Base-by-base conservation (phyloP, 2,113 vertebrate genomes). In the Nothobranchius furzeri region DNA sequence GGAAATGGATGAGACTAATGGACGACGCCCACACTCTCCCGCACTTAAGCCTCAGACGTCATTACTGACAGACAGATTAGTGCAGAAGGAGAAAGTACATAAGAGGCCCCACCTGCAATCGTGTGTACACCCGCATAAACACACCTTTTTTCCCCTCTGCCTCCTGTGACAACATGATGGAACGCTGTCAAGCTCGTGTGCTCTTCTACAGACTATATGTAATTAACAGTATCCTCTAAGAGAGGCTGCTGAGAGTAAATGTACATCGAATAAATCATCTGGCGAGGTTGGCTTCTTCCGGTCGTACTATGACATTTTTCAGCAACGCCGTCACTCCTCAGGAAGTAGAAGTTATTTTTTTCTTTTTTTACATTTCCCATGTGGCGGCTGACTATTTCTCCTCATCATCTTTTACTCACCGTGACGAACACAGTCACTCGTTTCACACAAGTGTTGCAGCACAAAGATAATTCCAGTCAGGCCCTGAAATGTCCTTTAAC, bases 41-140 rank as follows among this genome's bases (percentile, higher is more conserved):
- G 64, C 82, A 76, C 84, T 86, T 83, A 88, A 91, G 85, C 88
- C 76, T 75, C 84, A 76, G 81, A 91, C 88, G 91, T 92, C 87
- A 92, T 91, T 90, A 92, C 82, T 91, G 86, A 87, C 88, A 69
- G 82, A 78, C 84, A 88, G 90, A 91, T 91, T 89, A 89, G 89
- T 75, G 87, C 85, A 78, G 81, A 45, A 86, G 84, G 79, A 81
- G 83, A 89, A 78, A 83, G 79, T 60, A 81, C 79, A 83, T 76
- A 84, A 81, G 68, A 73, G 73, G 72, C 75, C 86, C 85, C 81
- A 87, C 83, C 85, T 90, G 87, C 72, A 79, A 84, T 49, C 58
- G 63, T 12, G 69, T 15, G 52, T 47, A 56, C 64, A 30, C 30
- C 53, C 60, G 60, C 63, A 53, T 81, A 78, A 74, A 84, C 70